Evolutionary conservation across 2,888 invertebrate genomes (phyloP).

Genomic region (Linnaemya tessellans): DNA sequence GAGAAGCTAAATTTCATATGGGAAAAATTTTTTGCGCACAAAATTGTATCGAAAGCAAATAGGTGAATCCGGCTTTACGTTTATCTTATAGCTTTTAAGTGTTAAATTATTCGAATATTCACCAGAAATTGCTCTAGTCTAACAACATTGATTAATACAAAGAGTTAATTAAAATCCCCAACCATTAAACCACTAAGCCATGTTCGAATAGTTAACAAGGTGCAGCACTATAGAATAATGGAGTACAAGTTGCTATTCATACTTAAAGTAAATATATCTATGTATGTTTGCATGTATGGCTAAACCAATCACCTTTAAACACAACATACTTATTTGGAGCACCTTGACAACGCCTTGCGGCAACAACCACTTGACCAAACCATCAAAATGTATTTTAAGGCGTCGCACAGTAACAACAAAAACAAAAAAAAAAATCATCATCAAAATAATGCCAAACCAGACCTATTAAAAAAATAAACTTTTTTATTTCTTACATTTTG

Average conservation of each 20-base stretch:
- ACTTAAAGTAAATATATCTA: too few species aligned
- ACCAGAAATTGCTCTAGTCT: too few species aligned
- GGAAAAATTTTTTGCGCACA: too few species aligned
- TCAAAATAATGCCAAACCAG: conserved; percentile 9
- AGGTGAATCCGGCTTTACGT: too few species aligned
- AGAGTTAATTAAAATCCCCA: background rate
- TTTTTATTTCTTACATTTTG: background rate
- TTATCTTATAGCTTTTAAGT: too few species aligned
- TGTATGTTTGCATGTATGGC: too few species aligned
- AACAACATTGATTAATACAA: too few species aligned
- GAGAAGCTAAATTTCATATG: too few species aligned
- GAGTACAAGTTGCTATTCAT: background rate
- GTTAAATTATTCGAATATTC: too few species aligned
- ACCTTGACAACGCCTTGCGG: conserved; percentile 40
- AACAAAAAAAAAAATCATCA: background rate
- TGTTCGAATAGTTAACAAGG: background rate
- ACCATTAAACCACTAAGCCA: background rate
- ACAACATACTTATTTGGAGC: conserved; percentile 4
- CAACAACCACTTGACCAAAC: conserved; percentile 31
- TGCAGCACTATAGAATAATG: background rate
- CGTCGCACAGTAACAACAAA: conserved; percentile 31
- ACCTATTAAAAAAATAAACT: conserved; percentile 39
- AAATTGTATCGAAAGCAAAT: too few species aligned
- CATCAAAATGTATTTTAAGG: conserved; percentile 62
- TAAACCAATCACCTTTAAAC: background rate